Conservation (phyloP, 2,113 vertebrate genomes). For the Cygnus atratus region DNA sequence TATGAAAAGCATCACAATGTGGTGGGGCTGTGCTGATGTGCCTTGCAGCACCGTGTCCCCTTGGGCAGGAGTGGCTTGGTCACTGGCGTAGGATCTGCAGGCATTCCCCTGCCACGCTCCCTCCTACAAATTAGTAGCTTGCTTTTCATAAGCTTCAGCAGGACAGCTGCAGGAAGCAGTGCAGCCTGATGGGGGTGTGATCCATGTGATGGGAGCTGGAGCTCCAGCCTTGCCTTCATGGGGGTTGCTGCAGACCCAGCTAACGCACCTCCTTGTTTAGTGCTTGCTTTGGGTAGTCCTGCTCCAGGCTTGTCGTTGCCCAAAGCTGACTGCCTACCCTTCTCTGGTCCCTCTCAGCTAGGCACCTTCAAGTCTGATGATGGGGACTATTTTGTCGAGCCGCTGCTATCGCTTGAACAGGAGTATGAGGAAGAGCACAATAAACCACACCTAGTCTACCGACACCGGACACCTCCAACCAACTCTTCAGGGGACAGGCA, state of each 20-base stretch:
- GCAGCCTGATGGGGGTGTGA: not conserved
- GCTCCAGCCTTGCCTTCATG: fast-evolving
- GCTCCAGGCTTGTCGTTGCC: fast-evolving
- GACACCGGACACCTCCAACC: constrained; percentile 76
- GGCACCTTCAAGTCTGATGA: constrained; percentile 96
- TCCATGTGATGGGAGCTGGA: fast-evolving
- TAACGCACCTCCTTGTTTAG: fast-evolving
- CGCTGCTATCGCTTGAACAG: constrained; percentile 84
- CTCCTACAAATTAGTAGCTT: not conserved
- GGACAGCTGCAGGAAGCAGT: not conserved
- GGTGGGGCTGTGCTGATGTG: not conserved
- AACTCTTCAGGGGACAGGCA: constrained; percentile 68
- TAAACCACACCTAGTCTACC: constrained; percentile 95
- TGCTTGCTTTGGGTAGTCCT: not conserved
- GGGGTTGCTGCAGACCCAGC: not conserved
- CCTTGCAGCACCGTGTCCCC: not conserved
- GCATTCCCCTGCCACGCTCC: fast-evolving
- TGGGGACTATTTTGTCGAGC: constrained; percentile 97
- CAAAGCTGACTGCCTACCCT: not conserved
- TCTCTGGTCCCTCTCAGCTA: constrained; percentile 81
- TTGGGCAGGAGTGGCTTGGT: fast-evolving
- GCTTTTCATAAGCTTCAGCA: not conserved
- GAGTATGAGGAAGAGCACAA: constrained; percentile 92
- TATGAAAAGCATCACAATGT: not conserved
- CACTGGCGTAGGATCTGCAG: not conserved